Conservation (phyloP, 2,797 vertebrate genomes). For the Crenuchus spilurus region DNA sequence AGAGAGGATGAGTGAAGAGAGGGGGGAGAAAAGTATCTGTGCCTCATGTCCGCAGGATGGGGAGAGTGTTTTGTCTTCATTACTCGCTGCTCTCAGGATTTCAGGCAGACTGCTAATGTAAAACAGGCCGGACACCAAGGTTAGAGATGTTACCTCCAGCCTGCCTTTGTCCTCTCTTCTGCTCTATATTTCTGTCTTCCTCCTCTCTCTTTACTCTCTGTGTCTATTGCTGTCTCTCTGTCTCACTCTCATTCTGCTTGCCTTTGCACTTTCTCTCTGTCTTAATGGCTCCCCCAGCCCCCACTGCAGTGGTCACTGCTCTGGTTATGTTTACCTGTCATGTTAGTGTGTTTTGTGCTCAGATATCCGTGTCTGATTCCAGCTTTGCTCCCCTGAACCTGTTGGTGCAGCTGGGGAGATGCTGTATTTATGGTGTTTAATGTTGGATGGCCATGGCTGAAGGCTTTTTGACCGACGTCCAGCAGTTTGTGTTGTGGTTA, state of each 20-base stretch:
- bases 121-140: neutral
- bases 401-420: neutral
- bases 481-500: constrained; percentile 12
- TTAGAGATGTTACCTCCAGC: constrained; percentile 3
- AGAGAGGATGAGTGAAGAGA: constrained; percentile 29
- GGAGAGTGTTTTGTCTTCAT: constrained; percentile 42
- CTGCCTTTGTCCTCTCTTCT: neutral
- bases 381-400: neutral
- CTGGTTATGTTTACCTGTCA: constrained; percentile 2
- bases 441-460: neutral
- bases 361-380: neutral
- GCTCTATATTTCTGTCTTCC: neutral
- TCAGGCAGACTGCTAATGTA: neutral
- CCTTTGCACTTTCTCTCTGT: constrained; percentile 15
- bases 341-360: neutral
- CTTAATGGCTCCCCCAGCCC: neutral
- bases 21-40: constrained; percentile 39
- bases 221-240: neutral
- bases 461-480: neutral
- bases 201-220: neutral
- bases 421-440: neutral
- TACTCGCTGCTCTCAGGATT: constrained; percentile 37
- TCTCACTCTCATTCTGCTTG: constrained; percentile 27
- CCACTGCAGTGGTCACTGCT: constrained; percentile 21
- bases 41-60: constrained; percentile 2